Evolutionary conservation across 53 echinoderm and acorn worm species (phyloP), one percentile per base, ranked within the genome.

Genomic region (Stichopus horrens): DNA sequence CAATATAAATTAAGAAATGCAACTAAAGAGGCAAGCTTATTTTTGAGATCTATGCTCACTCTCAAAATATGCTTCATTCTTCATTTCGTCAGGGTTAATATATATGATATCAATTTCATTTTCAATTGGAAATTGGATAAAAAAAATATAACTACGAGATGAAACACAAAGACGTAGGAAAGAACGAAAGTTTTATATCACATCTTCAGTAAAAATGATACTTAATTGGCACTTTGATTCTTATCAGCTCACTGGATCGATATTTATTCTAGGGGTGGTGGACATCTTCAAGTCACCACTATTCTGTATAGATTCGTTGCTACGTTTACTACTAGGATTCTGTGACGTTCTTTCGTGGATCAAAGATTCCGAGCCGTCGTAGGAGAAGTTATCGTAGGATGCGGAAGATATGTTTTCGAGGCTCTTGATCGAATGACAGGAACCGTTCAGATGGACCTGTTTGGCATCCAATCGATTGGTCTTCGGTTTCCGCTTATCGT

Each of bases 381-480:
- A 81, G 18, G 81, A 81, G 20, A 10, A 22, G 56, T 16, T 56
- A 58, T 81, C 81, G 19, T 21, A 81, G 18, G 71, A 63, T 37
- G 37, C 37, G 53, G 79, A 58, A 2, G 81, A 81, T 56, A 56
- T 81, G 55, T 81, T 81, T 5, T 81, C 81, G 18, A 81, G 19
- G 58, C n/a, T 81, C 22, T 81, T 19, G 1, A n/a, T 18, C 22
- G 81, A 81, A 23, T 81, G 81, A 81, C 81, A 56, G 19, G 81
- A 81, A 57, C 81, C 81, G 8, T 81, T 81, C 8, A 57, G 55
- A 21, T 81, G 56, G 6, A 58, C 9, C 0, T 79, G 81, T 23
- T 81, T 81, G 19, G 81, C 21, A 5, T 81, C 58, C 18, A 81
- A 81, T 5, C 57, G 55, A 21, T 19, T 55, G 1, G 81, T 14